Evolutionary conservation across 2,797 vertebrate species (phyloP).

Genomic region (Fistularia commersonii): DNA sequence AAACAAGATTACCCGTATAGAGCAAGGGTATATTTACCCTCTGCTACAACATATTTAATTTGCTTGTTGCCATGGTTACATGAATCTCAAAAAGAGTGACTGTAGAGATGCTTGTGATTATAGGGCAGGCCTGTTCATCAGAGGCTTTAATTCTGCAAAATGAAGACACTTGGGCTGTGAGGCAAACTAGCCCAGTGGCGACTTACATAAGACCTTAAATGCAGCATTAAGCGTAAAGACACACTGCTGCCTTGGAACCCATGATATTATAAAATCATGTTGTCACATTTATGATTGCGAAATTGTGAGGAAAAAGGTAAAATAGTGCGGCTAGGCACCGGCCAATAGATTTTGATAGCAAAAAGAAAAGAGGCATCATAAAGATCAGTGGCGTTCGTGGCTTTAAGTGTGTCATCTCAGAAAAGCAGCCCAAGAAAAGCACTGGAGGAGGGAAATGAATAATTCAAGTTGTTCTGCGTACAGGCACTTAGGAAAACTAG

Average conservation of each 20-base stretch:
- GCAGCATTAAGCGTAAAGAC: constrained; percentile 18
- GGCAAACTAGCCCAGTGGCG: constrained; percentile 38
- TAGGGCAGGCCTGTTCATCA: constrained; percentile 64
- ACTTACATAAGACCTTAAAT: constrained; percentile 41
- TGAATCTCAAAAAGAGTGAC: constrained; percentile 62
- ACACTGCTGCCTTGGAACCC: constrained; percentile 41
- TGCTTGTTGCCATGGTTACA: constrained; percentile 68
- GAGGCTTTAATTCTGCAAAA: constrained; percentile 72
- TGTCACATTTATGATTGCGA: no score
- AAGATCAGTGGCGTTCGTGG: constrained; percentile 11
- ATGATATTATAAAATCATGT: constrained; percentile 32
- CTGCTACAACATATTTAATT: constrained; percentile 64
- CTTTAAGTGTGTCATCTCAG: constrained; percentile 5
- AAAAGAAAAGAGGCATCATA: constrained; percentile 2
- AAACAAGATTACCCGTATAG: constrained; percentile 66
- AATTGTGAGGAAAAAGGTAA: no score
- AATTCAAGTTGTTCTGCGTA: constrained; percentile 28
- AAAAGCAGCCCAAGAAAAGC: constrained; percentile 7
- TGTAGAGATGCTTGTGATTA: constrained; percentile 72
- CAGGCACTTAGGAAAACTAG: constrained; percentile 19
- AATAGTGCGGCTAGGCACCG: no score
- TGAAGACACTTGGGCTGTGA: constrained; percentile 41
- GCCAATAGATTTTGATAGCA: constrained; percentile 10
- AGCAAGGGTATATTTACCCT: constrained; percentile 71
- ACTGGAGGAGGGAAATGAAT: constrained; percentile 28